Base-by-base conservation (phyloP, 2,888 invertebrate genomes). In the Oeneis ivallda region DNA sequence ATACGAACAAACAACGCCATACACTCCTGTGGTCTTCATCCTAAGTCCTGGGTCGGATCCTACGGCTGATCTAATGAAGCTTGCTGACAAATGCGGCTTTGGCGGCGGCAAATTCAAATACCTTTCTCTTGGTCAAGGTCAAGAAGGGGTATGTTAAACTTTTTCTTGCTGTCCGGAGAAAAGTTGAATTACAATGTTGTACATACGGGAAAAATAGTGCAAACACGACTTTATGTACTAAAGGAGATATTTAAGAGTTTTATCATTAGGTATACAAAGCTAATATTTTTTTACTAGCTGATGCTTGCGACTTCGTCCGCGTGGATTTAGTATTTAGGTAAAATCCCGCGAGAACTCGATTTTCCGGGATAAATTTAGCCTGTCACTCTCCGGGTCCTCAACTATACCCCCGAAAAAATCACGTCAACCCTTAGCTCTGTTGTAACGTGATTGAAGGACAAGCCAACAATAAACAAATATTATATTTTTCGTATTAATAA, bases 1-100 rank as follows among this genome's bases (percentile, higher is more conserved):
- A 75, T 96, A 93, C 79, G 96, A 97, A 70, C 97, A 98, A 82
- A 97, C 97, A 65, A 94, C 95, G 0, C 94, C 96, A 0, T 93
- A 87, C 17, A 97, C 96, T 43, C 98, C 98, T 0, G 96, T 98
- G 2, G 96, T 98, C 73, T 98, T 99, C 80, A 96, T 98, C 71
- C 91, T 98, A 56, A 98, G 98, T 72, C 97, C 98, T 11, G 98
- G 98, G 0, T 98, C 98, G 0, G 98, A 99, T 87, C 98, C 98
- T 0, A 96, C 98, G 0, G 95, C 95, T 66, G 97, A 97, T 77
- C 86, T 97, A 61, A 95, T 96, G 93, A 96, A 96, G 83, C 82
- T 97, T 15, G 96, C 96, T 7, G 94, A 96, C 71, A 87, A 94
- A 73, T 92, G 93, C 71, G 94, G 94, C 52, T 94, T 93, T 69